Conservation (phyloP, 2,797 vertebrate species). For the Oryzias dopingdopingensis region DNA sequence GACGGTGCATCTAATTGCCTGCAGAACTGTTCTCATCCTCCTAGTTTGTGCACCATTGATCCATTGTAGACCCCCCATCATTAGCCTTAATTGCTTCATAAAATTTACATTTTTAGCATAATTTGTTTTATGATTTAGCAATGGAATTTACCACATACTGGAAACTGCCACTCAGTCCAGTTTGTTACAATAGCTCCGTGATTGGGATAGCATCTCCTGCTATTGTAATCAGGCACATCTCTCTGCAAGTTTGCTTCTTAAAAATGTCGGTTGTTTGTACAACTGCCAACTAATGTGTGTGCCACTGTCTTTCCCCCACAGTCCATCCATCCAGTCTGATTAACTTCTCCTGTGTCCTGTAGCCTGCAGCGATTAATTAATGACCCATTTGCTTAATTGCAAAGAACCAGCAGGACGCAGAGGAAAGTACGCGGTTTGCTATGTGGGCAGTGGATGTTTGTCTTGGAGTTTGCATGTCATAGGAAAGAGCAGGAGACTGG, state of each 20-base stretch:
- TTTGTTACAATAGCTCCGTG: constrained; percentile 50
- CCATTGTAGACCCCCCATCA: constrained; percentile 25
- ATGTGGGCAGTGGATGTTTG: constrained; percentile 25
- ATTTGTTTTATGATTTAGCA: constrained; percentile 4
- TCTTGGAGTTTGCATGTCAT: constrained; percentile 17
- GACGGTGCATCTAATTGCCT: constrained; percentile 37
- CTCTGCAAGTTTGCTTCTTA: constrained; percentile 48
- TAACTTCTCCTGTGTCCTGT: constrained; percentile 65
- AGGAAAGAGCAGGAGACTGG: constrained; percentile 21
- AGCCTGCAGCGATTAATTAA: constrained; percentile 72
- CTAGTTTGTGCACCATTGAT: constrained; percentile 36
- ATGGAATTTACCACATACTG: constrained; percentile 41
- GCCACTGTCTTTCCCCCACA: constrained; percentile 33
- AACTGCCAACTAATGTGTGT: constrained; percentile 27
- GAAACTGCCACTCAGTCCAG: constrained; percentile 57
- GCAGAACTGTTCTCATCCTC: constrained; percentile 28
- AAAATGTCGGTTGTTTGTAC: constrained; percentile 54
- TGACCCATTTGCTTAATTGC: constrained; percentile 77
- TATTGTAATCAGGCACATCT: constrained; percentile 38
- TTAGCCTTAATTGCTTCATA: constrained; percentile 44
- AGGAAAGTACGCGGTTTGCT: constrained; percentile 21
- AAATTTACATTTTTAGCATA: constrained; percentile 61
- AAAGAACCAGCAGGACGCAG: constrained; percentile 53
- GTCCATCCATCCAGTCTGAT: constrained; percentile 68
- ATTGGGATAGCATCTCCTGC: constrained; percentile 49